phyloP scores from a whole-genome alignment of 2,888 invertebrate genomes.

The Onthophagus sagittarius region DNA sequence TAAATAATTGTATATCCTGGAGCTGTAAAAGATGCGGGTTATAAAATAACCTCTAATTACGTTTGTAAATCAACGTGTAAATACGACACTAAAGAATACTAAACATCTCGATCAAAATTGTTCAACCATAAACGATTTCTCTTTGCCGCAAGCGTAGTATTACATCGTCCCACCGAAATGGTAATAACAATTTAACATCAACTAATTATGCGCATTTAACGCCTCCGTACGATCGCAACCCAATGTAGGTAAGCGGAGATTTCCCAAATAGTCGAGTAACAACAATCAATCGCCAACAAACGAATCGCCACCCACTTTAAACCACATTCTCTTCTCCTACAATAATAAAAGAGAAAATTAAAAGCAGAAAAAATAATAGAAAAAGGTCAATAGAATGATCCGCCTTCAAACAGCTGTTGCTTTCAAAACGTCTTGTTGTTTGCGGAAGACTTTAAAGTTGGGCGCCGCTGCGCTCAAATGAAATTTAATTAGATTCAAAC shows the following conservation, averaged over 20 bases:
- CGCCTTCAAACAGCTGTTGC: background rate
- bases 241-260: background rate
- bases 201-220: background rate
- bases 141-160: background rate
- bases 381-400: background rate
- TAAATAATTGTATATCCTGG: no score
- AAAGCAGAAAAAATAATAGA: background rate
- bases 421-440: background rate
- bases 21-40: no score
- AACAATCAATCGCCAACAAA: background rate
- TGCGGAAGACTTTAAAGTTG: background rate
- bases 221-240: background rate
- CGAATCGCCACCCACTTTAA: background rate
- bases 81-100: no score
- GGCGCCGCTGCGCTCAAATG: background rate
- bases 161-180: background rate
- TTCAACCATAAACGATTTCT: background rate
- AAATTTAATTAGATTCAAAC: background rate
- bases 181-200: background rate
- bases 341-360: background rate
- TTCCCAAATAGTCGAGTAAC: background rate
- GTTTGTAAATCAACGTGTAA: no score
- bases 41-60: no score
- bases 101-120: background rate
- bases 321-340: background rate